Base-by-base conservation (phyloP, 2,797 vertebrate genomes). In the Podargus strigoides region DNA sequence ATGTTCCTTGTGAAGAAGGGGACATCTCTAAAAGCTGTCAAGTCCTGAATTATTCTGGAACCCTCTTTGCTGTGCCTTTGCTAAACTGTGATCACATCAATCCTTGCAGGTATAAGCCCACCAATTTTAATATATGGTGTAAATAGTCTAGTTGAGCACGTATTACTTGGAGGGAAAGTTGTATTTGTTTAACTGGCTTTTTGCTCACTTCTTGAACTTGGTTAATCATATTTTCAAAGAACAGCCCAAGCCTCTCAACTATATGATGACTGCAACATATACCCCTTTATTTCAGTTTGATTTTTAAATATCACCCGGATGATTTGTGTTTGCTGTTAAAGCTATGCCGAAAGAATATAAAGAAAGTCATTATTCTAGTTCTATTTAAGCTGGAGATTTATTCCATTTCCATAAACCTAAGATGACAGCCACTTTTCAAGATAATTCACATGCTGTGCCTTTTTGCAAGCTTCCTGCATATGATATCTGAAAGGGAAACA, bases 351-450 rank as follows among this genome's bases (percentile, higher is more conserved):
- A 92, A 80, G 72, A 90, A 77, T 89, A 92, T 86, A 95, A 88
- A 96, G 81, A 69, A 94, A 84, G 77, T 93, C 70, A 89, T 93
- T 94, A 85, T 90, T 84, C 67, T 62, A 53, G 32, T 92, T 87
- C 94, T 95, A 39, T 92, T 96, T 90, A 91, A 96, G 94, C 83
- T 92, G 79, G 78, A 94, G 92, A 91, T 95, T 94, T 93, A 93
- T 80, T 95, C 77, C 27, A 70, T 94, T 95, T 94, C 80, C 83
- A 82, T 94, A 94, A 95, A 96, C 60, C 77, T 75, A 85, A 87
- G 80, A 92, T 0, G 88, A 88, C 92, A 95, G 60, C 41, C 68
- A 87, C 75, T 92, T 91, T 94, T 96, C 91, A 91, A 94, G 94
- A 76, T 94, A 95, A 94, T 94, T 95, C 94, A 83, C 78, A 58